phyloP scores from a whole-genome alignment of 2,113 vertebrate species.

The Micronycteris hirsuta region DNA sequence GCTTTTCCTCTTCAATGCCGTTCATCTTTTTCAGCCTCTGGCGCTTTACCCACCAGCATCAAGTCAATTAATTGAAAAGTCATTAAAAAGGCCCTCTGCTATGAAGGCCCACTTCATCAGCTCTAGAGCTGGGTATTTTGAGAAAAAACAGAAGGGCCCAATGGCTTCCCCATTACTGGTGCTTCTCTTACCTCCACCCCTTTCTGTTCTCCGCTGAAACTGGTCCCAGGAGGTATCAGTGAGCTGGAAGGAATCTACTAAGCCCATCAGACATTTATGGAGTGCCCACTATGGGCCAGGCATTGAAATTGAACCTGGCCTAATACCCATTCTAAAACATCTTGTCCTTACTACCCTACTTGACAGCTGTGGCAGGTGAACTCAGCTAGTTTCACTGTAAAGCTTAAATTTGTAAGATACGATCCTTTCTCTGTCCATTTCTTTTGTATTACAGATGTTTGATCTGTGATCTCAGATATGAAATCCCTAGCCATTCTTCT shows the following conservation, averaged over 20 bases:
- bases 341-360: background rate
- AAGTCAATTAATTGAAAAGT: slow-evolving; percentile 80
- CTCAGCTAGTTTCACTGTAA: background rate
- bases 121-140: background rate
- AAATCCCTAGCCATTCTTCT: background rate
- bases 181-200: background rate
- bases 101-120: slow-evolving; percentile 43
- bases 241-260: background rate
- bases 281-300: background rate
- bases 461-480: background rate
- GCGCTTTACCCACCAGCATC: slow-evolving; percentile 67
- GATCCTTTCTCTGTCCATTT: background rate
- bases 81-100: slow-evolving; percentile 75
- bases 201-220: background rate
- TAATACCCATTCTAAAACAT: background rate
- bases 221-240: background rate
- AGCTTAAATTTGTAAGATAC: background rate
- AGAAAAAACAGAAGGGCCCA: slow-evolving; percentile 7
- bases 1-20: slow-evolving; percentile 69
- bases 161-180: background rate
- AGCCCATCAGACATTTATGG: background rate
- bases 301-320: background rate
- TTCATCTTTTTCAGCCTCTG: slow-evolving; percentile 79
- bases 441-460: background rate
- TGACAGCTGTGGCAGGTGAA: background rate